phyloP scores from a whole-genome alignment of 2,888 invertebrate genomes.

The Catocala sponsa region DNA sequence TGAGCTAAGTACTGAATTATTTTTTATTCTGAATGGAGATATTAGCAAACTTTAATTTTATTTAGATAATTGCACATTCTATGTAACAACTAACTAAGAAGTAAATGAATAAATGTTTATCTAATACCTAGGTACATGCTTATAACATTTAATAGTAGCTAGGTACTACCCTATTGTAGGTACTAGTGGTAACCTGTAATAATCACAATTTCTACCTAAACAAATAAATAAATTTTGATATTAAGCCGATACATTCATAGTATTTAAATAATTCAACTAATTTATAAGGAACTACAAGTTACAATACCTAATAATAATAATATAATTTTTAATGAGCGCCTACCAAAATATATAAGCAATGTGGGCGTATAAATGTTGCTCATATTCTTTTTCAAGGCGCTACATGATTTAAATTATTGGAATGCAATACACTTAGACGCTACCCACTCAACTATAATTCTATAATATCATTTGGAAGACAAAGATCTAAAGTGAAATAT shows the following conservation, averaged over 20 bases:
- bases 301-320: neutral
- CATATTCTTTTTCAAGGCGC: neutral
- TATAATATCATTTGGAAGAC: slow-evolving; percentile 1
- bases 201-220: neutral
- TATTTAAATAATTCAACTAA: slow-evolving; percentile 6
- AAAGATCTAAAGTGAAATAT: neutral
- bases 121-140: no score
- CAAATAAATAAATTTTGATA: neutral
- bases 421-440: slow-evolving; percentile 24
- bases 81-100: no score
- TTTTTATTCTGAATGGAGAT: no score
- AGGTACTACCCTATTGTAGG: neutral
- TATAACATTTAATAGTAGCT: no score
- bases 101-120: no score
- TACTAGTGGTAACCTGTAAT: neutral
- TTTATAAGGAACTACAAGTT: slow-evolving; percentile 8
- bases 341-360: slow-evolving; percentile 7
- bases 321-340: slow-evolving; percentile 1
- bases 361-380: neutral
- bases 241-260: neutral
- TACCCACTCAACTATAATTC: neutral
- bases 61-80: no score
- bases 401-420: slow-evolving; percentile 14
- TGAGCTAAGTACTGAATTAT: no score
- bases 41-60: no score